Base-by-base conservation (phyloP, 1,140 invertebrate species). In the Acyrthosiphon pisum region DNA sequence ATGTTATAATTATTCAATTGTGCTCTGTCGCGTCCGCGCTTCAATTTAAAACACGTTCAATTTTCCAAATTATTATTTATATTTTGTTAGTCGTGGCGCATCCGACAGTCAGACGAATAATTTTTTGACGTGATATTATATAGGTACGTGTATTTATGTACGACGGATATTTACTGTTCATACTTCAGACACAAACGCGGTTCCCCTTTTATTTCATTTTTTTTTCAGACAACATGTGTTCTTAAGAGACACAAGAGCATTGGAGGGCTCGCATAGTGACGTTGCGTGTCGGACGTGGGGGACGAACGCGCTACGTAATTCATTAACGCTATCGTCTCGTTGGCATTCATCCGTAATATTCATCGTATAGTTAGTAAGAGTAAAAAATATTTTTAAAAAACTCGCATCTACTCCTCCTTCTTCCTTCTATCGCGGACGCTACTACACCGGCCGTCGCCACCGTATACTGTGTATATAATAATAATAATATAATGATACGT, bases 261-360 rank as follows among this genome's bases (percentile, higher is more conserved):
- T 56, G 1, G 91, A 86, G 35, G 41, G 81, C 44, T 81, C 20
- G 41, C 18, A 41, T 41, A 76, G 68, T 46, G 90, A 91, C 90
- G 37, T 92, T 48, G 76, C 41, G 44, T 50, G n/a, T 83, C 76
- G 46, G 60, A 91, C 14, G 60, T 50, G n/a, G 68, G 91, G 91
- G 68, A 92, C 46, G 46, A 93, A 93, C 50, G 91, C 81, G 91
- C 91, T 41, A 44, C 81, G 48, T 93, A 86, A 93, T 93, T 93
- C 91, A 93, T 93, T 93, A 93, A 93, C 46, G 91, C 81, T n/a
- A 76, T 76, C 48, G 53, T 93, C 91, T 84, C 76, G 91, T 93
- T 84, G 68, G 91, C 76, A 50, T 93, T 93, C 35, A 30, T 84
- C 91, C 81, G 76, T 84, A 86, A 84, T 56, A 53, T 41, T 44